phyloP scores from a whole-genome alignment of 1,140 invertebrate genomes.

The Scaptodrosophila lebanonensis region DNA sequence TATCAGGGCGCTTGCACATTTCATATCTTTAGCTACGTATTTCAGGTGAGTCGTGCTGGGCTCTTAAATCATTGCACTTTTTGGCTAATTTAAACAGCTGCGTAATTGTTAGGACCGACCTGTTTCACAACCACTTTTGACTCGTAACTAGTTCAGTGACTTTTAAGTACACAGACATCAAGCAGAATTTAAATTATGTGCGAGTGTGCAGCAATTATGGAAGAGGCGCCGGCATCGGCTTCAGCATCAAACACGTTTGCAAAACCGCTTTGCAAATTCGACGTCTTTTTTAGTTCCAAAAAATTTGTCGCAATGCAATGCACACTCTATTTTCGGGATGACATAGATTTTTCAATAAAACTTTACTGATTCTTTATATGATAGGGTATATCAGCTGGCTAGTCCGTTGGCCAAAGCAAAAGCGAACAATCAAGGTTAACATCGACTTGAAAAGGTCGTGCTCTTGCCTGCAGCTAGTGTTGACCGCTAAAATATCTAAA shows the following conservation, averaged over 20 bases:
- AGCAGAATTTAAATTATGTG: no score
- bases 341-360: constrained; percentile 59
- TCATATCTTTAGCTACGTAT: constrained; percentile 74
- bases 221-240: no score
- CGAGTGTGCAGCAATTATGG: no score
- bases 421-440: constrained; percentile 52
- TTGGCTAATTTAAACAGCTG: no score
- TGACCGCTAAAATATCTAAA: constrained; percentile 62
- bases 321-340: no score
- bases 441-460: constrained; percentile 57
- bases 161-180: no score
- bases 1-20: constrained; percentile 77
- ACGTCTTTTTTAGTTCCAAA: no score
- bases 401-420: no score
- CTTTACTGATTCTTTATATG: constrained; percentile 60
- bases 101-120: no score
- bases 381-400: constrained; percentile 59
- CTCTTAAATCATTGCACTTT: no score
- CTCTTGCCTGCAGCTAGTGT: constrained; percentile 37
- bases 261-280: no score
- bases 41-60: constrained; percentile 68
- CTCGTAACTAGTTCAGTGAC: constrained; percentile 10
- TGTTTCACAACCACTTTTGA: background rate
- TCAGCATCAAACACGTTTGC: constrained; percentile 26
- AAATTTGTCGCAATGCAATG: no score